Base-by-base conservation (phyloP, 2,888 invertebrate species). In the Sisyra terminalis region DNA sequence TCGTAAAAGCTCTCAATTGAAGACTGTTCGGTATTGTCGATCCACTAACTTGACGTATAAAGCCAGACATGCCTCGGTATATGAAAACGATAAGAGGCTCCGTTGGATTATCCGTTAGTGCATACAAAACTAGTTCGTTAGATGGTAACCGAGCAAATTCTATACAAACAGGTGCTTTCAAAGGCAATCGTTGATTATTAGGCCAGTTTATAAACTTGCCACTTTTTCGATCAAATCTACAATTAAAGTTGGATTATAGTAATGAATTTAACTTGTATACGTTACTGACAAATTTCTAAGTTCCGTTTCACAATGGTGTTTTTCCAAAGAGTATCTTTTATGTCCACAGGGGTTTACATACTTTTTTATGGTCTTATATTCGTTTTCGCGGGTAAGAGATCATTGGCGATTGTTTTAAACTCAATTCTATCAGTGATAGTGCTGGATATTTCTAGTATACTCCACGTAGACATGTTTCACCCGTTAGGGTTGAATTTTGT, bases 41-140 rank as follows among this genome's bases (percentile, higher is more conserved):
- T 7, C 50, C 51, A 4, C 49, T 46, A 18, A 54, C 49, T 49
- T 52, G 53, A 44, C 50, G 47, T 37, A 43, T 47, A 48, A 68
- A 69, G 4, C 64, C 64, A 24, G 55, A 50, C 7, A 64, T 53
- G 1, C 69, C 69, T 45, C 58, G 54, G 40, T 64, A 65, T 38
- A 57, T 54, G 50, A 63, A 68, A 17, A 66, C 53, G 6, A 56
- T 50, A 14, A 69, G 50, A 2, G 66, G 56, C 46, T 63, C 56
- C 2, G 55, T 53, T 1, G 57, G 52, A 44, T 56, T 55, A 11
- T 57, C 54, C 1, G 63, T 63, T 35, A 62, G 48, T 2, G 64
- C 50, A 45, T 64, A 63, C 2, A 70, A 49, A 11, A 67, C 50
- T 17, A 69, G 52, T 50, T 70, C 68, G 9, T 59, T 48, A 0